Percentiles rank a stretch among this genome's conserved stretches.
These are phyloP conservation scores for Gymnosoma rotundatum DNA, from an alignment of 2,888 invertebrate genomes.

Conservation along the genomic window DNA sequence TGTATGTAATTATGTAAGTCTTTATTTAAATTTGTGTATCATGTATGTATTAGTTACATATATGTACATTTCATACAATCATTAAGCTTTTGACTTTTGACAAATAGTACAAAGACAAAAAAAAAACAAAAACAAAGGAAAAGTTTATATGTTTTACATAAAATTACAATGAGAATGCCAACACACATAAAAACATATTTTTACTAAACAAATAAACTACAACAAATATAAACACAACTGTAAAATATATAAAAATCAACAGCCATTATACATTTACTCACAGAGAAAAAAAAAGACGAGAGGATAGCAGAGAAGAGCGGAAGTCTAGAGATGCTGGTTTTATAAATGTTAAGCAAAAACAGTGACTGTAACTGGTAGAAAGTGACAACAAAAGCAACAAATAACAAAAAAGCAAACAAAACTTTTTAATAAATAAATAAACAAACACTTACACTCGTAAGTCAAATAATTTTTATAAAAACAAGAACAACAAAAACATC, in stretches of 20 bases:
- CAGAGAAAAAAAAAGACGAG: neutral
- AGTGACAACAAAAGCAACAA: slow-evolving; percentile 46
- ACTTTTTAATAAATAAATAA: slow-evolving; percentile 60
- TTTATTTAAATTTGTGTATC: neutral
- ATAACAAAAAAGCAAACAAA: slow-evolving; percentile 47
- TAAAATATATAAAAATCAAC: slow-evolving; percentile 27
- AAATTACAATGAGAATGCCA: slow-evolving; percentile 8
- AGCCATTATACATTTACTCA: neutral
- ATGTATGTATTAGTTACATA: too few species aligned
- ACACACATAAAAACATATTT: neutral
- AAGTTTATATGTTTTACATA: slow-evolving; percentile 30
- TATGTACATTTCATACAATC: slow-evolving; percentile 43
- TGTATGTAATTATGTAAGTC: neutral
- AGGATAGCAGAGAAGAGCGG: neutral
- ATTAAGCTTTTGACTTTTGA: slow-evolving; percentile 49
- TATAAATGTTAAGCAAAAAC: slow-evolving; percentile 4
- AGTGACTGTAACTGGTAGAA: slow-evolving; percentile 36
- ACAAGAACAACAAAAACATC: slow-evolving; percentile 20
- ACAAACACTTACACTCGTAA: slow-evolving; percentile 47
- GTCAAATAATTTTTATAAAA: slow-evolving; percentile 35
- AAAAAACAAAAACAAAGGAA: neutral
- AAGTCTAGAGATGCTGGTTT: slow-evolving; percentile 22
- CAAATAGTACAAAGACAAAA: slow-evolving; percentile 2
- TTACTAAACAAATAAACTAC: slow-evolving; percentile 20
- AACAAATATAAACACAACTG: slow-evolving; percentile 31